Base-by-base conservation (phyloP, 2,797 vertebrate genomes). In the Gambelia wislizenii region DNA sequence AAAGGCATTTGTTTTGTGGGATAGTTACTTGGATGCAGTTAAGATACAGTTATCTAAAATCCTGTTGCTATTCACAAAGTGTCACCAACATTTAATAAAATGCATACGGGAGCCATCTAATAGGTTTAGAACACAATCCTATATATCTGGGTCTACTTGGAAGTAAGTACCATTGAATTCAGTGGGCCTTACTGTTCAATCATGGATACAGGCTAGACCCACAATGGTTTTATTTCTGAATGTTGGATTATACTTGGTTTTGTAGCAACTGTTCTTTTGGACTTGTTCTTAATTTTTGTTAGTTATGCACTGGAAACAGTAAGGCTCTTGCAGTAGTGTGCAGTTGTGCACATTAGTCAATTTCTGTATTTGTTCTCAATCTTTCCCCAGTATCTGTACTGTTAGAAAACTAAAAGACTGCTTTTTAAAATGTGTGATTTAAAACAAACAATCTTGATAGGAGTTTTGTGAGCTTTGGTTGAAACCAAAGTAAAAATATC, bases 231-330 rank as follows among this genome's bases (percentile, higher is more conserved):
- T 82, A 13, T 77, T 82, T 47, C 84, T 84, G 47, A 74, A 92
- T 94, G 95, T 95, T 77, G 92, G 18, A 1, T 89, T 96, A 93
- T 92, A 85, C 94, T 94, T 84, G 91, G 42, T 94, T 79, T 89
- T 0, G 59, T 89, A 89, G 79, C 74, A 86, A 80, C 27, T 30
- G 56, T 76, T 49, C 33, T 52, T 25, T 88, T 70, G 22, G 18
- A 76, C 72, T 76, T 82, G 9, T 74, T 52, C 80, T 83, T 83
- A 20, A 33, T 79, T 64, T 74, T 9, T 79, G 88, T 91, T 90
- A 95, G 85, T 86, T 81, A 49, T 87, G 61, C 90, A 85, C 92
- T 92, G 77, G 91, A 87, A 94, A 91, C 85, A 91, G 74, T 88
- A 79, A 78, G 85, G 25, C 77, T 92, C 91, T 94, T 96, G 86